Conservation (phyloP, 37 sponge, comb jelly and placozoan species). For the Lycopodina hypogea region DNA sequence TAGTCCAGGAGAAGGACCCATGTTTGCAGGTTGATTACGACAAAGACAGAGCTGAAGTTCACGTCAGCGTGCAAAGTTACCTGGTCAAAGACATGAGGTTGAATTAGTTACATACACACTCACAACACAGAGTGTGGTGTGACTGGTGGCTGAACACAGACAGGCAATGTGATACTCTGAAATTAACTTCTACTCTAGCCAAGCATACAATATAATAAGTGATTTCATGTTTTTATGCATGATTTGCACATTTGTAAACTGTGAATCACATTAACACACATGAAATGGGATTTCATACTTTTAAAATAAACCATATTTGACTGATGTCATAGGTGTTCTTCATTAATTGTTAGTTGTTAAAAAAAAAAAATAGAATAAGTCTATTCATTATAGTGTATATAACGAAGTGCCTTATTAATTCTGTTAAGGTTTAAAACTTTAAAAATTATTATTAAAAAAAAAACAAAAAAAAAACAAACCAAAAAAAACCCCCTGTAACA, state of each 20-base stretch:
- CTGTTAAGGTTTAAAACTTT: no score
- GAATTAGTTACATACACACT: not conserved
- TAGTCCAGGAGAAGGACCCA: slow-evolving; percentile 96
- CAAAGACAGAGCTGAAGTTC: slow-evolving; percentile 81
- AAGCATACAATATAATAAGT: not conserved
- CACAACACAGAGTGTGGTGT: not conserved
- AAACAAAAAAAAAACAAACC: no score
- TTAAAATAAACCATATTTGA: no score
- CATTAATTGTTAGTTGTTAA: no score
- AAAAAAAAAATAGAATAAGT: no score
- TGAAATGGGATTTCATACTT: no score
- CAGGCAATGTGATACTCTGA: not conserved
- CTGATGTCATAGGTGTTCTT: no score
- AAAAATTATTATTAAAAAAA: no score
- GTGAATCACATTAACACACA: no score
- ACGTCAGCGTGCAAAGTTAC: slow-evolving; percentile 52
- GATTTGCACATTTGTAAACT: not conserved
- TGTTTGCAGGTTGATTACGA: slow-evolving; percentile 92
- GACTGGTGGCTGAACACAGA: not conserved
- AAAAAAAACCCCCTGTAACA: no score
- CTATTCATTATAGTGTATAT: no score
- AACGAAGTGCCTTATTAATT: no score
- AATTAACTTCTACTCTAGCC: not conserved
- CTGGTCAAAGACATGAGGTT: slow-evolving; percentile 12
- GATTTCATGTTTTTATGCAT: not conserved